phyloP scores from a whole-genome alignment of 2,797 vertebrate species.

The Acanthornis magna region DNA sequence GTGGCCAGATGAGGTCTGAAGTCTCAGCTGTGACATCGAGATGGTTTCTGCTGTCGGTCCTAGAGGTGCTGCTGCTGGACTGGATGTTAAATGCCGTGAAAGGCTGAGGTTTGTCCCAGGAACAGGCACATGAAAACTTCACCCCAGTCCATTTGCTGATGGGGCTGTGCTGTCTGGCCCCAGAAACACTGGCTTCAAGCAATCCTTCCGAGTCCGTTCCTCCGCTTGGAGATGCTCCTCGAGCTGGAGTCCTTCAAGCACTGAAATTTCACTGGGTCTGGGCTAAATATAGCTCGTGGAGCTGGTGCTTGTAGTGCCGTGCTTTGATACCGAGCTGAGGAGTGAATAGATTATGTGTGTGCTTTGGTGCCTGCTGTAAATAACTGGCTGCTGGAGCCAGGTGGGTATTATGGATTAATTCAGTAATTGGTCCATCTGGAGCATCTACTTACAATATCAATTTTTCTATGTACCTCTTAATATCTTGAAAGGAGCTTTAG shows the following conservation, averaged over 20 bases:
- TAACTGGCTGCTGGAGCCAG: slow-evolving; percentile 21
- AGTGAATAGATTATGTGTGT: background rate
- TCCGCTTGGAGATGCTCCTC: background rate
- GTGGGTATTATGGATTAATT: slow-evolving; percentile 33
- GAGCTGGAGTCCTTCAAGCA: background rate
- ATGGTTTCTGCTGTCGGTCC: background rate
- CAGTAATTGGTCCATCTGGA: slow-evolving; percentile 52
- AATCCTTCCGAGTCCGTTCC: background rate
- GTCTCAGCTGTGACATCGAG: background rate
- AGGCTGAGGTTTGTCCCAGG: background rate
- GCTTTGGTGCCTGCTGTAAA: slow-evolving; percentile 21
- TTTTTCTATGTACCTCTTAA: background rate
- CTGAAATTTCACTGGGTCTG: background rate
- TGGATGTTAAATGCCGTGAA: rapidly evolving
- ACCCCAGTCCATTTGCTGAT: rapidly evolving
- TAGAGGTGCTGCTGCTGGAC: background rate
- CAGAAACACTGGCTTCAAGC: background rate
- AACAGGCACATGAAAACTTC: rapidly evolving
- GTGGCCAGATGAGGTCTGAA: background rate
- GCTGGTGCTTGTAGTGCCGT: background rate
- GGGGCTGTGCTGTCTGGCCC: background rate
- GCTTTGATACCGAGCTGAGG: rapidly evolving
- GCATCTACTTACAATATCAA: background rate
- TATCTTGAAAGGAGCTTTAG: slow-evolving; percentile 17
- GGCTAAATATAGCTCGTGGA: background rate